Evolutionary conservation across 2,797 vertebrate genomes (phyloP), one percentile per base, ranked within the genome.

Genomic region (Cryptoprocta ferox): DNA sequence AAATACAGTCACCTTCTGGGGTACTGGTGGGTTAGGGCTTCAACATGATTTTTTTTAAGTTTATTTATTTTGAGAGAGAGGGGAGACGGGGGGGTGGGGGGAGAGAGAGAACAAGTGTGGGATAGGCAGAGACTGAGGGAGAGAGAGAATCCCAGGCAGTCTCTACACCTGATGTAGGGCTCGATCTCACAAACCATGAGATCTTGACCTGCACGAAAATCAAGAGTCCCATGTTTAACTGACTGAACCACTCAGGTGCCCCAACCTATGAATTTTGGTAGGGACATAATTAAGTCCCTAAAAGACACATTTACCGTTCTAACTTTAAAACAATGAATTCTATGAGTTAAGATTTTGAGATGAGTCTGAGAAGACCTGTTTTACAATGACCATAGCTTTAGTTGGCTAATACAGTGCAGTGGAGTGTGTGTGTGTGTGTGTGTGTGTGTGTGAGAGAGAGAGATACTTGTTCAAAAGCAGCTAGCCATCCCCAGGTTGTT

Each of bases 231-330:
- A 6, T 6, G 18, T 56, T 56, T 56, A 56, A 56, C 53, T 56
- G 53, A 59, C 56, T 24, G 56, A 59, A 7, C 21, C 8, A 24
- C 56, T 21, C 8, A 9, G 21, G 21, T 24, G 56, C 56, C 56
- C 56, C 48, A 79, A 73, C 16, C 37, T 71, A 42, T 4, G 71
- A 70, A 65, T 66, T 73, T 80, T 85, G 37, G 37, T 12, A 24
- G 37, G 28, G 28, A 87, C 16, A 78, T 12, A 83, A 42, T 91
- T 87, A 13, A 82, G 21, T 11, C 19, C 18, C 19, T 79, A 80
- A 76, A 8, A 91, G n/a, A 19, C 14, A 68, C 14, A 83, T n/a
- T 89, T 26, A 86, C 73, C 63, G 59, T 90, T 96, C 18, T 96
- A 79, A 79, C 11, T 4, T 68, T 92, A 45, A 84, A 80, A 71